phyloP scores from a whole-genome alignment of 2,797 vertebrate genomes.

The Crocodylus rhombifer region DNA sequence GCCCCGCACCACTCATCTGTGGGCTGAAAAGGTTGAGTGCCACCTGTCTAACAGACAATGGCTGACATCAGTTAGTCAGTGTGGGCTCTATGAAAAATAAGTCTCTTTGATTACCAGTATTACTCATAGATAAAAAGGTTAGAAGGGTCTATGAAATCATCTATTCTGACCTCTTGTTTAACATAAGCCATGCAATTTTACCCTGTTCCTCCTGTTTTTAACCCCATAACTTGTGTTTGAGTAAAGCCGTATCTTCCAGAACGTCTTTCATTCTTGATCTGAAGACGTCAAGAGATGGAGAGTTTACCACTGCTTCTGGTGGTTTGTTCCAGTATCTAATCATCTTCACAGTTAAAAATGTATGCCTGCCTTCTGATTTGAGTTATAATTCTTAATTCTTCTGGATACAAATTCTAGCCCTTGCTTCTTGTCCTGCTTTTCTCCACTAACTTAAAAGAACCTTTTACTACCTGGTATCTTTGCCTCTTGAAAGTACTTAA shows the following conservation, averaged over 20 bases:
- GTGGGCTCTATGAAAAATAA: neutral
- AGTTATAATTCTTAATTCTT: neutral
- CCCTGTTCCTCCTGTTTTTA: neutral
- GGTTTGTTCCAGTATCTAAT: neutral
- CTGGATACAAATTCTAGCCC: neutral
- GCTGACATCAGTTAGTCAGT: neutral
- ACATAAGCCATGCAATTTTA: rapidly evolving
- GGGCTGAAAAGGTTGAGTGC: too few species aligned
- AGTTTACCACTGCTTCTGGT: neutral
- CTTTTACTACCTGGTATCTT: rapidly evolving
- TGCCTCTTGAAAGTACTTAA: neutral
- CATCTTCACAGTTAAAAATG: neutral
- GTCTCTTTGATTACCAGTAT: neutral
- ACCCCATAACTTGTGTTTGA: neutral
- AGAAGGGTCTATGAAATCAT: rapidly evolving
- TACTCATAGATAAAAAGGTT: neutral
- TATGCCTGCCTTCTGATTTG: neutral
- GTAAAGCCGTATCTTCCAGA: neutral
- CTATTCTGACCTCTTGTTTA: rapidly evolving
- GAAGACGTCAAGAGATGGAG: neutral
- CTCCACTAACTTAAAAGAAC: neutral
- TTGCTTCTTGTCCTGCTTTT: neutral
- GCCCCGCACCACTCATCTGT: too few species aligned
- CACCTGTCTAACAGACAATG: too few species aligned
- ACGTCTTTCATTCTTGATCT: neutral